Evolutionary conservation across 2,797 vertebrate genomes (phyloP).

Genomic region (Sebastes paucispinis): DNA sequence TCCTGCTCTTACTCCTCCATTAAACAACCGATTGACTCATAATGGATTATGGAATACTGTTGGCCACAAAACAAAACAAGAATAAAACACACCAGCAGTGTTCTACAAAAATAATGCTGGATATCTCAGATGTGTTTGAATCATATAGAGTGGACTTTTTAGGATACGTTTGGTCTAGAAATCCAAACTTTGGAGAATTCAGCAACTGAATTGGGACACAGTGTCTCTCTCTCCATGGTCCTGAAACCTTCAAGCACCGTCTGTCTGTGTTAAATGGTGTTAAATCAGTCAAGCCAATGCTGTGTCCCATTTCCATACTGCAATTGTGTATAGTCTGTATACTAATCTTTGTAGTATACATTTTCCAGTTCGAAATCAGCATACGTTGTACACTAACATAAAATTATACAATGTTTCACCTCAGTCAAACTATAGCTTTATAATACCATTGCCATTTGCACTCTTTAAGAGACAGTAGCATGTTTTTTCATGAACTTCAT

Average conservation of each 20-base stretch:
- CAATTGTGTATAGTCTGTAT: too few species aligned
- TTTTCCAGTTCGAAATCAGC: too few species aligned
- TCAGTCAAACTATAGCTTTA: accelerated
- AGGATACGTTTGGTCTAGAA: slow-evolving; percentile 17
- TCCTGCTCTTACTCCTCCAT: background rate
- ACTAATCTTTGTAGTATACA: too few species aligned
- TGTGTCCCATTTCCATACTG: too few species aligned
- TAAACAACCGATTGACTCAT: background rate
- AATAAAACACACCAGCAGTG: background rate
- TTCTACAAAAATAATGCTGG: background rate
- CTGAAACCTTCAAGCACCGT: too few species aligned
- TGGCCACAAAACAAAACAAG: background rate
- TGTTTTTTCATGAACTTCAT: accelerated
- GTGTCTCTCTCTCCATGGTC: slow-evolving; percentile 2
- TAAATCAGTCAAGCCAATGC: too few species aligned
- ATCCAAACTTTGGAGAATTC: slow-evolving; percentile 33
- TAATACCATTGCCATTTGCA: too few species aligned
- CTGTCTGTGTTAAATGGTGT: too few species aligned
- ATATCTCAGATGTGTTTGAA: background rate
- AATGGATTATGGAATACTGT: background rate
- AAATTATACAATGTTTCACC: too few species aligned
- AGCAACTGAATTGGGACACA: slow-evolving; percentile 22
- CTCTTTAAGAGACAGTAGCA: too few species aligned
- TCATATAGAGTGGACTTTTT: slow-evolving; percentile 2
- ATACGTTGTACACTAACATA: too few species aligned